Conservation (phyloP, 2,888 invertebrate species). For the Eupithecia centaureata region DNA sequence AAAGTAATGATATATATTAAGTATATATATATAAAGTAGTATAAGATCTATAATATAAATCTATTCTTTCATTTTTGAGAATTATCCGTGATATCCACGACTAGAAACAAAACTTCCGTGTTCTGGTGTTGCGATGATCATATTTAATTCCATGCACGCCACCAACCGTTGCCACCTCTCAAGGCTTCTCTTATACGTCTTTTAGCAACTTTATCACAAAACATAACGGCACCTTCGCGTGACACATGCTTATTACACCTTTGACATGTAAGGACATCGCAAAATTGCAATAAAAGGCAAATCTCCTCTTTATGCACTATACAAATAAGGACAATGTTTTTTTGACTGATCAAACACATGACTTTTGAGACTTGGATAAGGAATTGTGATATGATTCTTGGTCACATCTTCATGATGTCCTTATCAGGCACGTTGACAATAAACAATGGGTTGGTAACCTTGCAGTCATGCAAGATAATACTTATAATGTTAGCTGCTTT, state of each 20-base stretch:
- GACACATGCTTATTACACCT: slow-evolving; percentile 15
- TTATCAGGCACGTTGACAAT: slow-evolving; percentile 68
- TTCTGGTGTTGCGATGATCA: slow-evolving; percentile 44
- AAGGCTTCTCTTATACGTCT: slow-evolving; percentile 53
- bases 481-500: slow-evolving; percentile 45
- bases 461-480: slow-evolving; percentile 62
- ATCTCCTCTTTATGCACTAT: neutral
- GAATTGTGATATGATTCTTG: slow-evolving; percentile 33
- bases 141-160: slow-evolving; percentile 71
- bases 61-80: too few species aligned
- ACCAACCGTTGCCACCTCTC: slow-evolving; percentile 58
- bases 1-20: too few species aligned
- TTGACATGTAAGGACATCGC: slow-evolving; percentile 14
- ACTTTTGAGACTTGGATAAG: slow-evolving; percentile 35
- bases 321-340: neutral
- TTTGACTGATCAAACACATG: slow-evolving; percentile 4
- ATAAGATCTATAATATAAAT: too few species aligned
- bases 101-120: slow-evolving; percentile 2
- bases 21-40: too few species aligned
- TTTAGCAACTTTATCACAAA: slow-evolving; percentile 2
- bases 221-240: slow-evolving; percentile 29
- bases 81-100: too few species aligned
- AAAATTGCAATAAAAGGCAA: slow-evolving; percentile 9
- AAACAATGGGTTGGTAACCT: slow-evolving; percentile 74
- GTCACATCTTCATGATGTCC: slow-evolving; percentile 50